Conservation (phyloP, 2,888 invertebrate genomes). For the Dinocampus coccinellae region DNA sequence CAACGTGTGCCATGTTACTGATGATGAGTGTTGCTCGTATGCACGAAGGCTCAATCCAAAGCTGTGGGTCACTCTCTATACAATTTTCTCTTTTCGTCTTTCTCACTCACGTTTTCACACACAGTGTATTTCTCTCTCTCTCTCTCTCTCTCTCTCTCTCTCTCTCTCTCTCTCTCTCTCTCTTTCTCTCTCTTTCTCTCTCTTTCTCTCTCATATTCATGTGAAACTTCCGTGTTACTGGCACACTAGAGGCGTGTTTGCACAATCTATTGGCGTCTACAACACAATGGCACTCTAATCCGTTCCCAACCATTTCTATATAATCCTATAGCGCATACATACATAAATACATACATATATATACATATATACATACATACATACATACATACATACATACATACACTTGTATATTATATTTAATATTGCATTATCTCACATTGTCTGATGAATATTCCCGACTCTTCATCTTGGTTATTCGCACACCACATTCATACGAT, state of each 20-base stretch:
- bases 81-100: neutral
- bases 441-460: neutral
- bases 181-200: too few species aligned
- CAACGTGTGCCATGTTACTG: constrained; percentile 6
- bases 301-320: constrained; percentile 10
- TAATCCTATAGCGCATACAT: neutral
- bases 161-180: too few species aligned
- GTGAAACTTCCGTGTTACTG: constrained; percentile 33
- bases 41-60: constrained; percentile 22
- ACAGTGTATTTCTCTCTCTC: too few species aligned
- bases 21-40: constrained; percentile 2
- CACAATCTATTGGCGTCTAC: constrained; percentile 41
- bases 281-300: constrained; percentile 42
- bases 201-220: neutral
- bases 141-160: too few species aligned
- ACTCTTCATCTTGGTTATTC: constrained; percentile 2
- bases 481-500: constrained; percentile 1
- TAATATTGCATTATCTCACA: neutral
- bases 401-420: neutral
- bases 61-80: constrained; percentile 20
- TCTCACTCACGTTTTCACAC: too few species aligned
- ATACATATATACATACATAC: neutral
- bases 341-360: neutral
- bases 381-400: neutral
- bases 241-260: constrained; percentile 38